Evolutionary conservation across 2,888 invertebrate species (phyloP).

Genomic region (Hoplodrina ambigua): DNA sequence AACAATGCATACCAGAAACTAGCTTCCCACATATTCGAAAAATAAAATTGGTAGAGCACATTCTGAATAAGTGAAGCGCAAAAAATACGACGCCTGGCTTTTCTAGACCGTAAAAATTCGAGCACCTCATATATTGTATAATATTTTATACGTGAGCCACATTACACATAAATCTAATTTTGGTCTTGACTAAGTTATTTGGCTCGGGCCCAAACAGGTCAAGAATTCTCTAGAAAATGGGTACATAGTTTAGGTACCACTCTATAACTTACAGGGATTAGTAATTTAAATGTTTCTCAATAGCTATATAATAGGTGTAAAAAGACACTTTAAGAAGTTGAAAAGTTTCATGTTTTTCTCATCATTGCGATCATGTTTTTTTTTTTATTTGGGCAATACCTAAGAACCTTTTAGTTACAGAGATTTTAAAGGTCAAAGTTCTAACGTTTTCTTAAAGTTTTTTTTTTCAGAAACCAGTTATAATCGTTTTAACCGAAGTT

Average conservation of each 20-base stretch:
- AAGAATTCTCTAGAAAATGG: conserved; percentile 20
- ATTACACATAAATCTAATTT: conserved; percentile 36
- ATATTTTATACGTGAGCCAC: conserved; percentile 34
- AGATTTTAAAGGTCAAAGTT: too few species aligned
- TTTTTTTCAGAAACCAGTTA: too few species aligned
- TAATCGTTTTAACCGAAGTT: too few species aligned
- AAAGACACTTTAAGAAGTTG: too few species aligned
- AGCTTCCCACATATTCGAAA: neutral
- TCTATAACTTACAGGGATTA: neutral
- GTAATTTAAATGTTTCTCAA: neutral
- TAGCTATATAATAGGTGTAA: neutral
- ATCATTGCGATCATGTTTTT: too few species aligned
- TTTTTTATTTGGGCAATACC: too few species aligned
- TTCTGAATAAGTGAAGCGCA: conserved; percentile 19
- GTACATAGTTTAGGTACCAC: neutral
- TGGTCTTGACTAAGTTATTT: conserved; percentile 42
- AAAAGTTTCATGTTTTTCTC: too few species aligned
- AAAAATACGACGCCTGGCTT: conserved; percentile 3
- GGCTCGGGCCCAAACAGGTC: conserved; percentile 50
- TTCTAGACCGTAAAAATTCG: conserved; percentile 24
- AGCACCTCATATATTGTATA: conserved; percentile 45
- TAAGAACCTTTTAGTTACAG: too few species aligned
- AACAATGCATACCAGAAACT: neutral
- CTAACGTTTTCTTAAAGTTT: too few species aligned
- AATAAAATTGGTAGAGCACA: neutral